Base-by-base conservation (phyloP, 2,888 invertebrate species). In the Drosophila affinis region DNA sequence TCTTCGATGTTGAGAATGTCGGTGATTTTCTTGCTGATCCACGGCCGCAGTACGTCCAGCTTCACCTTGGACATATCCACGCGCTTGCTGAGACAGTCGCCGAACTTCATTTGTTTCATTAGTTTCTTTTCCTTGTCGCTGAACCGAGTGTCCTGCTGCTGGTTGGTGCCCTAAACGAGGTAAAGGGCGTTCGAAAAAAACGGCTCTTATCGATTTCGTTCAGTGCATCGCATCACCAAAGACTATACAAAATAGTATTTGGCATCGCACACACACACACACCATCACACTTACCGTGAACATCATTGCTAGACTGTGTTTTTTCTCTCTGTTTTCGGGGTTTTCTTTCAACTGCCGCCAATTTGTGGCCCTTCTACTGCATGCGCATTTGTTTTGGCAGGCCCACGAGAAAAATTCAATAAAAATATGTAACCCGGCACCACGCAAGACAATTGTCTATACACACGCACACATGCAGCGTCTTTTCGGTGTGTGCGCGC, bases 91-190 rank as follows among this genome's bases (percentile, higher is more conserved):
- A 99, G 94, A 82, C 96, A 96, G 91, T 99, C 98, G 44, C 97
- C 97, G 92, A 99, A 99, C 92, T 97, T 98, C 98, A 99, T 98
- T 92, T 98, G 97, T 93, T 99, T 99, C 93, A 99, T 95, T 55
- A 99, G 94, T 92, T 99, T 99, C 93, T 99, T 99, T 93, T 99
- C 99, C 93, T 99, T 99, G 93, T 99, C 99, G 91, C 98, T 97
- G 93, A 99, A 99, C 90, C 99, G 96, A 90, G 98, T 99, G 93
- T 99, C 99, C 93, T 99, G 99, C 93, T 99, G 99, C 71, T 99
- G 97, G 90, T 97, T 98, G 39, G 99, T 99, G 77, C 99, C 99
- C 99, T 99, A 72, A 51, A 14, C 32, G 58, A 51, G 52, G 32
- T 7, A 51, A 51, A 18, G 24, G 1, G n/a, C 2, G 44, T 18